phyloP scores from a whole-genome alignment of 92 coral and sea anemone genomes.

The Epizoanthus ramosus region DNA sequence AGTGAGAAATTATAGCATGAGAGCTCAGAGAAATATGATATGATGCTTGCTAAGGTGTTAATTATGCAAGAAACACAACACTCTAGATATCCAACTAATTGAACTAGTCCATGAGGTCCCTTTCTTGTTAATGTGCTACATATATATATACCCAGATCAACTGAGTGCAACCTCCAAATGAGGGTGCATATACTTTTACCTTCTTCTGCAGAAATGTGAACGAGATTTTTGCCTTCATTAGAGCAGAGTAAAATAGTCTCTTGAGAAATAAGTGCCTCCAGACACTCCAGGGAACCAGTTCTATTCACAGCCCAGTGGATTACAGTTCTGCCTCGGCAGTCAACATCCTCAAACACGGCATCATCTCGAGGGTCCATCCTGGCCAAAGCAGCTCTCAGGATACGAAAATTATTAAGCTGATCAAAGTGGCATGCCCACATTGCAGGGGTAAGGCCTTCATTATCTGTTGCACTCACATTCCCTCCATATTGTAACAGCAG shows the following conservation, averaged over 20 bases:
- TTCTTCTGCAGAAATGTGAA: slow-evolving; percentile 92
- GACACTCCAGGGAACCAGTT: slow-evolving; percentile 69
- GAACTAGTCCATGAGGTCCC: too few species aligned
- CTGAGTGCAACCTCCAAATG: not conserved
- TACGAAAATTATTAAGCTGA: slow-evolving; percentile 66
- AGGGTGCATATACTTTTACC: slow-evolving; percentile 50
- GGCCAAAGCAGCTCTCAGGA: slow-evolving; percentile 70
- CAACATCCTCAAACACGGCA: slow-evolving; percentile 84
- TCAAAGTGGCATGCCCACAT: slow-evolving; percentile 99
- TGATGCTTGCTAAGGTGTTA: too few species aligned
- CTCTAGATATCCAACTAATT: too few species aligned
- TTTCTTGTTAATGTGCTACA: too few species aligned
- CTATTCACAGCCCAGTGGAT: slow-evolving; percentile 94
- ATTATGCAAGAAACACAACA: too few species aligned
- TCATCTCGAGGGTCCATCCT: slow-evolving; percentile 86
- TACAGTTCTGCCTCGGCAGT: slow-evolving; percentile 77
- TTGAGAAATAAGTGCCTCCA: slow-evolving; percentile 67
- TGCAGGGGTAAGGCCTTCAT: slow-evolving; percentile 90
- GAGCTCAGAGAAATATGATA: too few species aligned
- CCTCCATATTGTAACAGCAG: slow-evolving; percentile 86
- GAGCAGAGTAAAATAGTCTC: slow-evolving; percentile 70
- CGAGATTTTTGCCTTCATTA: slow-evolving; percentile 78
- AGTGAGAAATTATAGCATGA: too few species aligned
- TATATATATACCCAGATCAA: too few species aligned
- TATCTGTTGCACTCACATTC: slow-evolving; percentile 67